A percentile compares a stretch with the other conserved stretches of the same genome.
Evolutionary conservation across 2,888 invertebrate genomes (phyloP).

Genomic region (Clusia tigrina): DNA sequence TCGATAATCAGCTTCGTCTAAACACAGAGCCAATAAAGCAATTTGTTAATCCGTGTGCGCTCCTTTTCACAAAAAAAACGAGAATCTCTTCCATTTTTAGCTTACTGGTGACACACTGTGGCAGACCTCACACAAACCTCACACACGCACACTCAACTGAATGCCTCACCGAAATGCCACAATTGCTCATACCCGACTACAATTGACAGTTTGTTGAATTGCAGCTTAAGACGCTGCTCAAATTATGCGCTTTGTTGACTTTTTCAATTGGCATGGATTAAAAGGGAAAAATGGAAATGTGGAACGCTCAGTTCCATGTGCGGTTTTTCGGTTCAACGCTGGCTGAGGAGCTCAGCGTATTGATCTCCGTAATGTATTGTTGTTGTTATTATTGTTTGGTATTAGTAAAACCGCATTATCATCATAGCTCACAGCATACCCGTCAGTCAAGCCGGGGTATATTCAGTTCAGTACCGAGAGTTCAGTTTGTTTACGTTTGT

Average conservation of each 20-base stretch:
- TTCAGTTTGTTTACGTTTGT: constrained; percentile 1
- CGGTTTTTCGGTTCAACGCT: neutral
- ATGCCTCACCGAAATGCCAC: neutral
- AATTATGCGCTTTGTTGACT: constrained; percentile 54
- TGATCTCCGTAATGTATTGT: neutral
- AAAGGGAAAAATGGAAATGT: constrained; percentile 28
- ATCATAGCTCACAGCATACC: no score
- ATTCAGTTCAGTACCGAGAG: no score
- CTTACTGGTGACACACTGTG: neutral
- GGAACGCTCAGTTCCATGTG: neutral
- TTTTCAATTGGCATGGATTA: constrained; percentile 59
- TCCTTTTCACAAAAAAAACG: neutral
- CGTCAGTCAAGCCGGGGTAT: no score
- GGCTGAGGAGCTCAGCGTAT: neutral
- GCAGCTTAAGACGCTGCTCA: neutral
- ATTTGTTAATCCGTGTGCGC: constrained; percentile 24
- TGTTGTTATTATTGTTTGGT: neutral
- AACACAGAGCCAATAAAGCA: constrained; percentile 19
- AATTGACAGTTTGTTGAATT: no score
- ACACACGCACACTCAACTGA: neutral
- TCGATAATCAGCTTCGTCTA: neutral
- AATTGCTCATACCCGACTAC: neutral
- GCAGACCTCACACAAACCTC: neutral
- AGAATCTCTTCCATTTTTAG: neutral
- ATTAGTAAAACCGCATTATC: neutral